Conservation (phyloP, 2,888 invertebrate species). For the Meandrusa payeni region DNA sequence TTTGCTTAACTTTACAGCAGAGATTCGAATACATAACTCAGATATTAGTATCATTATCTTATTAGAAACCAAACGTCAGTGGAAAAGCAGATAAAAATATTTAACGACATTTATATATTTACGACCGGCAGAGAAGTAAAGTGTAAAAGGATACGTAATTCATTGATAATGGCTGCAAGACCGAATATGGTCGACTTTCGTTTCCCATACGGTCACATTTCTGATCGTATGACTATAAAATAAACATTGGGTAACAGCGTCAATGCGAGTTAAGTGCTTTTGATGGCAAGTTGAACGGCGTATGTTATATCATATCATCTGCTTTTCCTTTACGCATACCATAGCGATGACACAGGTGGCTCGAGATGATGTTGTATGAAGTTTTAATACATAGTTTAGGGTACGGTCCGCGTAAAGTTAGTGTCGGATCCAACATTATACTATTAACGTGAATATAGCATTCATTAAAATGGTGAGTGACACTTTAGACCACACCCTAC, state of each 20-base stretch:
- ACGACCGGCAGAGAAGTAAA: constrained; percentile 21
- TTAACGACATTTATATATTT: constrained; percentile 8
- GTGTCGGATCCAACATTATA: too few species aligned
- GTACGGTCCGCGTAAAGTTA: too few species aligned
- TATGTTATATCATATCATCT: constrained; percentile 5
- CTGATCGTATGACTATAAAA: constrained; percentile 22
- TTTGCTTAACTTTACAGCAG: too few species aligned
- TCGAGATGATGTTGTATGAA: too few species aligned
- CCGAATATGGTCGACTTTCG: constrained; percentile 26
- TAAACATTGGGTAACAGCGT: constrained; percentile 20
- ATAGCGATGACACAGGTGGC: background rate
- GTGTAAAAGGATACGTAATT: constrained; percentile 24
- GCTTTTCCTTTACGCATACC: constrained; percentile 1
- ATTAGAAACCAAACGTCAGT: too few species aligned
- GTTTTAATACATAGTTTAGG: too few species aligned
- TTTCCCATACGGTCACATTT: constrained; percentile 22
- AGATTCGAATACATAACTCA: too few species aligned
- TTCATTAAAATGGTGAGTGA: too few species aligned
- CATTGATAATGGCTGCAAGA: constrained; percentile 13
- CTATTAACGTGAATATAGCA: too few species aligned
- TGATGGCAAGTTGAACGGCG: background rate
- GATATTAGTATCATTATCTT: too few species aligned
- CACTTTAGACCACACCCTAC: too few species aligned
- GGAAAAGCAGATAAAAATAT: constrained; percentile 5
- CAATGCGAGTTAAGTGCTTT: constrained; percentile 5